Conservation (phyloP, 2,888 invertebrate genomes). For the Spilosoma lubricipeda region DNA sequence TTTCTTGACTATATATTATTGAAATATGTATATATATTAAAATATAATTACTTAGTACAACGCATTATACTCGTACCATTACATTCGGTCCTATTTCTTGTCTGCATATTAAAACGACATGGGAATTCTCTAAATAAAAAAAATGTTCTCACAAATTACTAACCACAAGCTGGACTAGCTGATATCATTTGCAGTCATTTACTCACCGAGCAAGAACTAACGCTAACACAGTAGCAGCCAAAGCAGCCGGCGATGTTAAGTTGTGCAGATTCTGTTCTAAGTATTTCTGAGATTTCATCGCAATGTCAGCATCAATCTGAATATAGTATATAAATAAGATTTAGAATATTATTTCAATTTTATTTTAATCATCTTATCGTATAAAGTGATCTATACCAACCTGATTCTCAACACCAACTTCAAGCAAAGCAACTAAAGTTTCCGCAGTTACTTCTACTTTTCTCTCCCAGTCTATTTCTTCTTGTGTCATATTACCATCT, state of each 20-base stretch:
- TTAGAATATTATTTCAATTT: neutral
- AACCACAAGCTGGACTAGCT: no score
- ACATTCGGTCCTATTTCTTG: neutral
- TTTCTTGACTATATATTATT: no score
- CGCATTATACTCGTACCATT: neutral
- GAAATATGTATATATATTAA: no score
- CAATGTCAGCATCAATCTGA: constrained; percentile 81
- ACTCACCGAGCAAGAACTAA: constrained; percentile 83
- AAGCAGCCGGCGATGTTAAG: constrained; percentile 85
- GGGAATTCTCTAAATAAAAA: neutral
- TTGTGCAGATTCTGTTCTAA: constrained; percentile 86
- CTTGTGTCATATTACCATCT: constrained; percentile 82
- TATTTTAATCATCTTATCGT: neutral
- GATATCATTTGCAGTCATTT: neutral
- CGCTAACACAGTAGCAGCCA: constrained; percentile 87
- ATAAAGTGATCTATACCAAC: constrained; percentile 52
- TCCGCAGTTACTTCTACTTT: constrained; percentile 88
- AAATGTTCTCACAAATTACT: no score
- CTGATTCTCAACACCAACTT: constrained; percentile 87
- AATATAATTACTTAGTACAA: neutral
- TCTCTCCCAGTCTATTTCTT: constrained; percentile 83
- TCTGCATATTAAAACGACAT: neutral
- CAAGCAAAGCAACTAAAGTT: constrained; percentile 86
- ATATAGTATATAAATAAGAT: neutral
- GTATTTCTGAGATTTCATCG: constrained; percentile 85